Evolutionary conservation across 2,797 vertebrate species (phyloP).

Genomic region (Halcyon badia): DNA sequence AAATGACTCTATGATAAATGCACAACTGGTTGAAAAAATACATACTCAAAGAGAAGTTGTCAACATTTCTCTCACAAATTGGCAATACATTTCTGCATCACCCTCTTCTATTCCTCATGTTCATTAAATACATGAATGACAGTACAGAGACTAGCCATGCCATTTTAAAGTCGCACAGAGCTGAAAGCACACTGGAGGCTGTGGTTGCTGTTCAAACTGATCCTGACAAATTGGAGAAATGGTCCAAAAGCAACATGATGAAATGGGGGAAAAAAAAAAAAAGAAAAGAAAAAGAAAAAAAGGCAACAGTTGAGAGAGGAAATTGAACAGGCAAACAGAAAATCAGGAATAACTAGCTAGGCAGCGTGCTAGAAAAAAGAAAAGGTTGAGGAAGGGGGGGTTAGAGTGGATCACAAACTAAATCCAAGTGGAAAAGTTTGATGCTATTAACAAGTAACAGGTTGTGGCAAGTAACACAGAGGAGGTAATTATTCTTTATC

Average conservation of each 20-base stretch:
- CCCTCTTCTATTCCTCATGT: not conserved
- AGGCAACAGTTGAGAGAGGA: not conserved
- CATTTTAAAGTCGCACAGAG: not conserved
- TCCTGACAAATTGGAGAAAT: conserved; percentile 17
- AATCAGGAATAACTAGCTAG: conserved; percentile 5
- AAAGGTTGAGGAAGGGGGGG: not conserved
- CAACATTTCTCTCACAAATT: conserved; percentile 13
- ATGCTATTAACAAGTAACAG: conserved; percentile 12
- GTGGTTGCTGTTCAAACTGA: accelerated
- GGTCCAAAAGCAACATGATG: not conserved
- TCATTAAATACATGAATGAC: not conserved
- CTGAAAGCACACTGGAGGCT: not conserved
- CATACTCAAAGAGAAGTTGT: not conserved
- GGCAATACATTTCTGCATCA: not conserved
- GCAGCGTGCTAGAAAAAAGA: not conserved
- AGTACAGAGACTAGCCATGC: not conserved
- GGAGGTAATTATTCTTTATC: conserved; percentile 13
- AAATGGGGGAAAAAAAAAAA: not conserved
- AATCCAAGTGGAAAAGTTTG: conserved; percentile 31
- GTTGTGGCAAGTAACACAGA: not conserved
- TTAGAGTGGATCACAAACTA: not conserved
- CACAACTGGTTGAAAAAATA: not conserved
- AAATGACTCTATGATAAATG: conserved; percentile 21
- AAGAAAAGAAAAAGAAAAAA: too few species aligned
- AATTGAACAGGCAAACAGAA: conserved; percentile 13